Conservation (phyloP, 2,113 vertebrate genomes). For the Erythrocercus mccallii region DNA sequence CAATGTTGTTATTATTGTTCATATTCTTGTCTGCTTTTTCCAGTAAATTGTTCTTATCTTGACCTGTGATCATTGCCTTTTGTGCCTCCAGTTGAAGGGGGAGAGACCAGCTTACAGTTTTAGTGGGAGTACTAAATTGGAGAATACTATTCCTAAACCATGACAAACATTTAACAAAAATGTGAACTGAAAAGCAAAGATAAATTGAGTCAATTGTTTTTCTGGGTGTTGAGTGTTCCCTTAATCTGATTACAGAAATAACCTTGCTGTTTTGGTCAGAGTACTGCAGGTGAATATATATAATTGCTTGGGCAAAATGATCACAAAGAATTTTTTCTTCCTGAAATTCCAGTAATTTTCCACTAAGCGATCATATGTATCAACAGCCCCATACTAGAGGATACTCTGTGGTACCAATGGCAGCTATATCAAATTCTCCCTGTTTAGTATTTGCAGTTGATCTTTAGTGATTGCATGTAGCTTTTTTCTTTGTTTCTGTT, state of each 20-base stretch:
- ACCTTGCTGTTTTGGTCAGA: not conserved
- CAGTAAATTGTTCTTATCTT: not conserved
- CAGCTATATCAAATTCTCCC: not conserved
- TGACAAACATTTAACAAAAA: not conserved
- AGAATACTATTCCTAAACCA: not conserved
- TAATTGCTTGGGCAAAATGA: not conserved
- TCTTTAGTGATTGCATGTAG: not conserved
- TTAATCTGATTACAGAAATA: not conserved
- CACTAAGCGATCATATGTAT: not conserved
- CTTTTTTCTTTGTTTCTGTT: not conserved
- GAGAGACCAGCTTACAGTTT: fast-evolving
- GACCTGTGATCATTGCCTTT: not conserved
- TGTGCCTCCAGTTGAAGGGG: not conserved
- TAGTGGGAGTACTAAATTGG: not conserved
- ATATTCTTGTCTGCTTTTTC: not conserved
- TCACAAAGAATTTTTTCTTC: not conserved
- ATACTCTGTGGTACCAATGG: not conserved
- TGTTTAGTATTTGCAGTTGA: not conserved
- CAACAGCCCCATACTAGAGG: not conserved
- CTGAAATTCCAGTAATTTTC: not conserved
- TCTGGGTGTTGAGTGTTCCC: not conserved
- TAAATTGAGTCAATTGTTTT: not conserved
- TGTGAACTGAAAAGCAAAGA: not conserved
- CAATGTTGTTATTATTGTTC: not conserved
- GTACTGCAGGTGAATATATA: not conserved